A percentile compares a stretch with the other conserved stretches of the same genome.
phyloP scores from a whole-genome alignment of 2,797 vertebrate species.

The Bradypodion ventrale region DNA sequence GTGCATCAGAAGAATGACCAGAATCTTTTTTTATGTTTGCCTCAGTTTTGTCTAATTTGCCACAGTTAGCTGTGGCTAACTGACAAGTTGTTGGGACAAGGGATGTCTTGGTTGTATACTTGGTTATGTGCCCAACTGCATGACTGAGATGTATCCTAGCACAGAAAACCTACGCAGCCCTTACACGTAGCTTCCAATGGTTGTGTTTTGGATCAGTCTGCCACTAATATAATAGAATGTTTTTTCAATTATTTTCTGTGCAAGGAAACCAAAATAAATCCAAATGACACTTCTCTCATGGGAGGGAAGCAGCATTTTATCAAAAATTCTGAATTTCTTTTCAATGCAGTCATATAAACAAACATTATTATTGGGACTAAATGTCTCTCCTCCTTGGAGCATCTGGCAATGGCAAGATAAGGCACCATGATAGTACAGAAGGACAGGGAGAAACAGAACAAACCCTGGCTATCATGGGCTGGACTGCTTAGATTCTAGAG shows the following conservation, averaged over 20 bases:
- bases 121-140: too few relatives aligned
- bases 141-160: too few relatives aligned
- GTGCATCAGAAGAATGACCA: not conserved
- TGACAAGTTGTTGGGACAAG: too few relatives aligned
- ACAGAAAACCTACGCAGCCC: too few relatives aligned
- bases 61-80: too few relatives aligned
- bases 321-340: not conserved
- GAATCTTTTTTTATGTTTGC: too few relatives aligned
- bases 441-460: not conserved
- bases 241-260: constrained; percentile 52
- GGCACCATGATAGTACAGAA: not conserved
- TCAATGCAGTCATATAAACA: not conserved
- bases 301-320: not conserved
- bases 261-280: constrained; percentile 15
- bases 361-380: not conserved
- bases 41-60: too few relatives aligned
- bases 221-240: constrained; percentile 32
- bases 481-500: not conserved
- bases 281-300: constrained; percentile 37
- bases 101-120: too few relatives aligned
- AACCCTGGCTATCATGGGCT: too few relatives aligned
- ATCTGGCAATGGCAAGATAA: not conserved
- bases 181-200: not conserved
- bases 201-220: not conserved
- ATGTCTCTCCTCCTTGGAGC: not conserved